A percentile compares a stretch with the other conserved stretches of the same genome.
These are phyloP conservation scores for Anoncus sp. DNA, from an alignment of 2,888 invertebrate species.

Conservation along the genomic window DNA sequence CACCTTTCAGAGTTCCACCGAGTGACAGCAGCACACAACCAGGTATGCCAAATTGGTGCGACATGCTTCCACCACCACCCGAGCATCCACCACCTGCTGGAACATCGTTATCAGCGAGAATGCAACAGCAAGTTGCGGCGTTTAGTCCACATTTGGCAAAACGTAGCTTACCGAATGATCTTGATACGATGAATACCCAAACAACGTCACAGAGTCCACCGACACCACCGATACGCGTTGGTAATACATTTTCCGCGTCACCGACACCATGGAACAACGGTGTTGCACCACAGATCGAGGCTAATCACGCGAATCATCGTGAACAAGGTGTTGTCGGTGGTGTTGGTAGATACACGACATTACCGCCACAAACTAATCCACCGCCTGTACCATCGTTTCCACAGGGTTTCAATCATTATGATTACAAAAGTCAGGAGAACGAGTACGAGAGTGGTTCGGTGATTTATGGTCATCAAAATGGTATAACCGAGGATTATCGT, in stretches of 20 bases:
- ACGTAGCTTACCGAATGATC: conserved; percentile 76
- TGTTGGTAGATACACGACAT: conserved; percentile 77
- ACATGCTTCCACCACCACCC: conserved; percentile 87
- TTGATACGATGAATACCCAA: conserved; percentile 76
- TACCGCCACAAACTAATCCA: conserved; percentile 81
- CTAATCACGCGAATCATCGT: conserved; percentile 67
- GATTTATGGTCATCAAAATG: conserved; percentile 81
- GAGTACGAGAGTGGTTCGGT: conserved; percentile 82
- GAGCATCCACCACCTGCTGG: conserved; percentile 85
- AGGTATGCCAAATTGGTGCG: conserved; percentile 86
- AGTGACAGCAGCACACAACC: conserved; percentile 60
- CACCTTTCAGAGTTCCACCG: conserved; percentile 67
- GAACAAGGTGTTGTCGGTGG: conserved; percentile 73
- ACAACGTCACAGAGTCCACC: conserved; percentile 80
- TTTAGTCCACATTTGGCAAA: conserved; percentile 80
- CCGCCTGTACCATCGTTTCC: conserved; percentile 79
- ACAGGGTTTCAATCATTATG: conserved; percentile 80
- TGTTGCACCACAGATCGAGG: conserved; percentile 55
- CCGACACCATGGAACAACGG: conserved; percentile 77
- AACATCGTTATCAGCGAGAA: conserved; percentile 74
- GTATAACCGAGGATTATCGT: conserved; percentile 75
- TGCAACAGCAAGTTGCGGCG: conserved; percentile 73
- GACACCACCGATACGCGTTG: conserved; percentile 78
- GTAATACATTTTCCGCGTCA: conserved; percentile 76
- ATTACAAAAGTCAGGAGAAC: conserved; percentile 80